phyloP scores from a whole-genome alignment of 2,113 vertebrate species.

The Phaetusa simplex region DNA sequence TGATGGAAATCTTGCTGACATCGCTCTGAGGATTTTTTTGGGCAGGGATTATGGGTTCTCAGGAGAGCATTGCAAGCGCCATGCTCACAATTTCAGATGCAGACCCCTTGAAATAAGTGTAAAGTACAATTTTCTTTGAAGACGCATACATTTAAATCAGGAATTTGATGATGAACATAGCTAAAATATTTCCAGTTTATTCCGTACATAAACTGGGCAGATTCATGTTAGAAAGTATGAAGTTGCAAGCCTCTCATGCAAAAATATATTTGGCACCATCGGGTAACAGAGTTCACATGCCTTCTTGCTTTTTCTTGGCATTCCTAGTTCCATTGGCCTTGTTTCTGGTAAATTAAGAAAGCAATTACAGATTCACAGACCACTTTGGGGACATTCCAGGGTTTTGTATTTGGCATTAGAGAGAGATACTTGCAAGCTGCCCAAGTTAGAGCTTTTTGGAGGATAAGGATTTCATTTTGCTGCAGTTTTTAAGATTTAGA shows the following conservation, averaged over 20 bases:
- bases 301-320: not conserved
- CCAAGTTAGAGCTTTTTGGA: not conserved
- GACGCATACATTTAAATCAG: not conserved
- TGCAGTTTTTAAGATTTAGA: not conserved
- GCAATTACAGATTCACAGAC: not conserved
- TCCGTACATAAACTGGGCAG: not conserved
- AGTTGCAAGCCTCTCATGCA: not conserved
- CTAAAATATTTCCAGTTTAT: not conserved
- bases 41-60: not conserved
- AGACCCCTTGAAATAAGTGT: not conserved
- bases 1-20: not conserved
- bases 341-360: slow-evolving; percentile 48
- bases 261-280: not conserved
- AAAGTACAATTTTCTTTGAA: not conserved
- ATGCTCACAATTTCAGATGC: rapidly evolving
- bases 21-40: not conserved
- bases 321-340: not conserved
- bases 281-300: not conserved
- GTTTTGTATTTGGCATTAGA: not conserved
- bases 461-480: not conserved
- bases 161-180: not conserved
- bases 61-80: not conserved
- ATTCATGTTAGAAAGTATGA: not conserved
- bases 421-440: not conserved
- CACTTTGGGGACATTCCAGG: not conserved